Percentiles rank a stretch among this genome's conserved stretches.
Conservation (phyloP, 2,113 vertebrate species). For the Carassius auratus region DNA sequence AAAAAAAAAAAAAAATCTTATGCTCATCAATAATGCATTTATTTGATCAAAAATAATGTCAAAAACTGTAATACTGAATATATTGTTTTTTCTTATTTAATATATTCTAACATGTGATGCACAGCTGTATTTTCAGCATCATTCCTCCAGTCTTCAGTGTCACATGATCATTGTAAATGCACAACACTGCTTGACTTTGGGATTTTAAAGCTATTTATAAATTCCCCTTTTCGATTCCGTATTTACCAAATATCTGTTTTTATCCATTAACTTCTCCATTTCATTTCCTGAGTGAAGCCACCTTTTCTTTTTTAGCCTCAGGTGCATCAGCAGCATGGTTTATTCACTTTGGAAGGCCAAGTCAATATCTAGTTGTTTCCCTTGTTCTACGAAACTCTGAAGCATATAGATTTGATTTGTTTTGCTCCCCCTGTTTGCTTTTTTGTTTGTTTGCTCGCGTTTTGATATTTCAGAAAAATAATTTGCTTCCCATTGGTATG, state of each 20-base stretch:
- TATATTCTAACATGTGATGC: no score
- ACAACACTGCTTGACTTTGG: not conserved
- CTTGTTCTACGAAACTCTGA: not conserved
- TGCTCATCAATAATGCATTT: not conserved
- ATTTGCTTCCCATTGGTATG: not conserved
- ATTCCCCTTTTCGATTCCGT: not conserved
- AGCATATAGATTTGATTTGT: not conserved
- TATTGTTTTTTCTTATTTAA: no score
- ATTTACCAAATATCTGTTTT: not conserved
- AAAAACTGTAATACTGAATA: not conserved
- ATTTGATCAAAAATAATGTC: not conserved
- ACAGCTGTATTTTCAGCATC: no score
- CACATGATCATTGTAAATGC: no score
- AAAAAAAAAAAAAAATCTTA: not conserved
- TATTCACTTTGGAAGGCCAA: constrained; percentile 25
- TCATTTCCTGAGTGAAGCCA: constrained; percentile 23
- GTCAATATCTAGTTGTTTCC: constrained; percentile 8
- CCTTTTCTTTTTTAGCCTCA: constrained; percentile 11
- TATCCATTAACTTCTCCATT: constrained; percentile 14
- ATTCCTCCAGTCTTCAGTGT: no score
- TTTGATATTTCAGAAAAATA: not conserved
- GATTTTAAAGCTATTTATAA: constrained; percentile 13
- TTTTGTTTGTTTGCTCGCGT: not conserved
- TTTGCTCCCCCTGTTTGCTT: not conserved
- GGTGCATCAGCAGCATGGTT: constrained; percentile 18